Percentiles rank a stretch among this genome's conserved stretches.
phyloP scores from a whole-genome alignment of 2,113 vertebrate genomes.

The Notarius lentiginosus region DNA sequence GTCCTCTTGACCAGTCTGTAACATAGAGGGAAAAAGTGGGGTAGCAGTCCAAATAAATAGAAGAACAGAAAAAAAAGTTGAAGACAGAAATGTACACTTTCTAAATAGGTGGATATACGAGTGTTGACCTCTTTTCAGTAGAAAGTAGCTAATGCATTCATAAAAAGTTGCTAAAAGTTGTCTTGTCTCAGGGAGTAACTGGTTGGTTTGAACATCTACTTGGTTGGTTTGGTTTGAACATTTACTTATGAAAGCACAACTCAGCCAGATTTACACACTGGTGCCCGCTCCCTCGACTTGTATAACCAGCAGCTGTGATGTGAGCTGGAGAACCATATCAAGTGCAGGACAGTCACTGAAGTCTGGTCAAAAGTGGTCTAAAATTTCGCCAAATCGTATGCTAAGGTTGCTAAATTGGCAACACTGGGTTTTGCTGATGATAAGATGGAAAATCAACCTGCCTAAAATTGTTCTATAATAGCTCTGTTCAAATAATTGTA shows the following conservation, averaged over 20 bases:
- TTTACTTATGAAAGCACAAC: not conserved
- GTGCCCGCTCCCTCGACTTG: not conserved
- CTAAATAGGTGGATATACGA: not conserved
- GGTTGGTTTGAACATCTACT: no score
- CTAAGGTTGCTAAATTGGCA: not conserved
- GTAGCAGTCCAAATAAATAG: not conserved
- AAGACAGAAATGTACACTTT: not conserved
- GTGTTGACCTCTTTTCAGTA: not conserved
- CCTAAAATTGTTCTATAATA: not conserved
- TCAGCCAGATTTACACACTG: not conserved
- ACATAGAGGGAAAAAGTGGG: not conserved
- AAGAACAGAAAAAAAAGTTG: not conserved
- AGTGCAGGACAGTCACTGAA: not conserved
- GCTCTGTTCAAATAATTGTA: not conserved
- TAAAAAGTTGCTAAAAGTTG: not conserved
- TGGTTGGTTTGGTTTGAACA: not conserved
- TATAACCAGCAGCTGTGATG: not conserved
- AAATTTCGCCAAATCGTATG: not conserved
- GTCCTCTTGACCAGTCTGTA: conserved; percentile 23
- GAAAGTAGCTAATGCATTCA: not conserved
- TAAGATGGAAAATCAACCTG: not conserved
- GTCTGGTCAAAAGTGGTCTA: not conserved
- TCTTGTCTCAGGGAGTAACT: not conserved
- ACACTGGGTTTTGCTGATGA: not conserved
- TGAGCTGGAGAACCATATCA: not conserved